These are phyloP conservation scores for Aphodius sticticus DNA, from an alignment of 2,888 invertebrate species.

Conservation along the genomic window DNA sequence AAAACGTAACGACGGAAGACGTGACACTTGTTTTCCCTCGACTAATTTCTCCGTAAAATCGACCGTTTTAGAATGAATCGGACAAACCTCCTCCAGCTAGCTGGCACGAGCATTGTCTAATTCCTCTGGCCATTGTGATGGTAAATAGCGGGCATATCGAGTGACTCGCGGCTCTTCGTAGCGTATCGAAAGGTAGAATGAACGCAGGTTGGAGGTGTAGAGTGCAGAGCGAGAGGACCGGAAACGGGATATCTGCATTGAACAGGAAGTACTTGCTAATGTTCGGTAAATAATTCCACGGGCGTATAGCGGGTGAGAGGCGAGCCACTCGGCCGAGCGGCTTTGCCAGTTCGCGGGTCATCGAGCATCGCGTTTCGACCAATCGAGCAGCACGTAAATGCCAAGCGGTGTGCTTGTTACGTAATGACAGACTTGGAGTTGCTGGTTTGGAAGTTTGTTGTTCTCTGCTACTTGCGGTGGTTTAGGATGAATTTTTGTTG, in stretches of 20 bases:
- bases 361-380: conserved; percentile 22
- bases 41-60: neutral
- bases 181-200: neutral
- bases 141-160: conserved; percentile 8
- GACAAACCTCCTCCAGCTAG: neutral
- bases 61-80: neutral
- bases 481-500: too few species aligned
- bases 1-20: neutral
- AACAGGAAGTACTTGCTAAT: conserved; percentile 42
- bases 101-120: neutral
- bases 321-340: conserved; percentile 16
- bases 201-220: conserved; percentile 13
- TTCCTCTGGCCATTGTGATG: neutral
- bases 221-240: conserved; percentile 34
- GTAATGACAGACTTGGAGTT: too few species aligned
- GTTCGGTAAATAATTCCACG: neutral
- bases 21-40: neutral
- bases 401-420: too few species aligned
- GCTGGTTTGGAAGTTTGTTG: too few species aligned
- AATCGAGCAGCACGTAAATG: neutral
- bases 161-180: neutral
- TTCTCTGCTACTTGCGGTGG: too few species aligned
- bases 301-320: conserved; percentile 13
- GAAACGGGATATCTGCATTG: conserved; percentile 45
- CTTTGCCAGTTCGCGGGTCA: conserved; percentile 28